These are phyloP conservation scores for Hylaea fasciaria DNA, from an alignment of 2,888 invertebrate species.

Conservation along the genomic window DNA sequence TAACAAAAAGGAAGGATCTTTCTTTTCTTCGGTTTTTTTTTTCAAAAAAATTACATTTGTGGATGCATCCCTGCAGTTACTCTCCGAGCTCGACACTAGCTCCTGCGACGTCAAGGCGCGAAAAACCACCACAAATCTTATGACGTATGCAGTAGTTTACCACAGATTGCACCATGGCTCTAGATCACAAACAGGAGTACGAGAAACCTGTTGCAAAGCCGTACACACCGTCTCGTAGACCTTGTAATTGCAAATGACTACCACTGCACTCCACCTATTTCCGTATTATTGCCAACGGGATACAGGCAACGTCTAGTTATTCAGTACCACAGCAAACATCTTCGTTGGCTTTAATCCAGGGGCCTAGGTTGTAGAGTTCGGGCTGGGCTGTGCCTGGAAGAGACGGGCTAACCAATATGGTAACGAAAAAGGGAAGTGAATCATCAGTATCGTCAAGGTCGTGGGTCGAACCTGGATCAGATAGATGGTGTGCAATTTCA, in stretches of 20 bases:
- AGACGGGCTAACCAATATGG: conserved; percentile 2
- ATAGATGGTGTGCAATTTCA: too few species aligned
- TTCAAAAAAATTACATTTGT: too few species aligned
- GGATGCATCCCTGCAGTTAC: too few species aligned
- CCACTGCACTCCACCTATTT: conserved; percentile 52
- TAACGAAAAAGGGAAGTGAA: too few species aligned
- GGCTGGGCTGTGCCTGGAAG: conserved; percentile 51
- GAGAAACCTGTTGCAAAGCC: conserved; percentile 6
- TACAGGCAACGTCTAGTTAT: conserved; percentile 69
- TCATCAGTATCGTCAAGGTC: too few species aligned
- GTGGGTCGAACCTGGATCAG: too few species aligned
- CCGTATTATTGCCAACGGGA: conserved; percentile 65
- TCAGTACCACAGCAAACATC: conserved; percentile 78
- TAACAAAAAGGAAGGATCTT: too few species aligned
- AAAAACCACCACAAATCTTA: too few species aligned
- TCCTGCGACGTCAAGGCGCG: too few species aligned
- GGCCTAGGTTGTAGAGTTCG: conserved; percentile 51
- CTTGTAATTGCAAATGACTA: conserved; percentile 31
- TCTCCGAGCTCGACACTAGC: too few species aligned
- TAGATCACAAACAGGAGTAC: background rate
- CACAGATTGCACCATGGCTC: background rate
- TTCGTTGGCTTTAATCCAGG: conserved; percentile 81
- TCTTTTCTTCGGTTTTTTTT: too few species aligned
- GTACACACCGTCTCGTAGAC: background rate
- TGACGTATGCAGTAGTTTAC: too few species aligned